Percentiles rank a stretch among this genome's conserved stretches.
Conservation (phyloP, 1,140 invertebrate genomes). For the Dreissena polymorpha region DNA sequence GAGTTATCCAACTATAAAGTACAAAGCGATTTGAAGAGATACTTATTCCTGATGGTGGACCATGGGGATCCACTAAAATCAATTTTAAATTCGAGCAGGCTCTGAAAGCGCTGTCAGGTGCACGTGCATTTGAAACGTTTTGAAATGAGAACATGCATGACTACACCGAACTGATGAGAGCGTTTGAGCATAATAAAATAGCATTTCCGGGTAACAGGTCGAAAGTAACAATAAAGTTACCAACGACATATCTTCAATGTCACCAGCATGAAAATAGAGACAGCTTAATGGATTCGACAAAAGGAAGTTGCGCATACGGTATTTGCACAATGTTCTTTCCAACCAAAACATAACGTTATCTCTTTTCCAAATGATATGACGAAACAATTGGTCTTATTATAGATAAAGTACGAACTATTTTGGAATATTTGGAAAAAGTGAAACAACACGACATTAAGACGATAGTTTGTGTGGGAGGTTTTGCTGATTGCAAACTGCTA, state of each 20-base stretch:
- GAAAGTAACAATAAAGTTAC: conserved; percentile 14
- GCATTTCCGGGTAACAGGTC: background rate
- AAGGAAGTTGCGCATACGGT: background rate
- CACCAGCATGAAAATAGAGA: conserved; percentile 22
- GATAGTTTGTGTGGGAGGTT: conserved; percentile 43
- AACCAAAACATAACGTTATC: no score
- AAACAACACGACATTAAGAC: conserved; percentile 9
- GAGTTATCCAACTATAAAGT: no score
- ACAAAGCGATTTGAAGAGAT: conserved; percentile 40
- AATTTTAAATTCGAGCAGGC: conserved; percentile 32
- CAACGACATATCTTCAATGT: background rate
- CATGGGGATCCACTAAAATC: conserved; percentile 21
- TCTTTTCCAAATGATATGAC: conserved; percentile 9
- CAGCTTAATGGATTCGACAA: background rate
- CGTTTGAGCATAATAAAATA: conserved; percentile 43
- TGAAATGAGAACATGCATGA: conserved; percentile 16
- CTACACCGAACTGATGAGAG: conserved; percentile 20
- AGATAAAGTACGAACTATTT: background rate
- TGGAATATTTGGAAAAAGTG: background rate
- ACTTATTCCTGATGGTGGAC: conserved; percentile 27
- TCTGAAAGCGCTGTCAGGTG: conserved; percentile 13
- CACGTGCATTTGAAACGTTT: conserved; percentile 14
- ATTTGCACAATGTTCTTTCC: no score
- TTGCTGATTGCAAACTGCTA: conserved; percentile 40
- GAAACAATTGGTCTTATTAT: conserved; percentile 7